phyloP scores from a whole-genome alignment of 2,888 invertebrate species.

The Catocala sponsa region DNA sequence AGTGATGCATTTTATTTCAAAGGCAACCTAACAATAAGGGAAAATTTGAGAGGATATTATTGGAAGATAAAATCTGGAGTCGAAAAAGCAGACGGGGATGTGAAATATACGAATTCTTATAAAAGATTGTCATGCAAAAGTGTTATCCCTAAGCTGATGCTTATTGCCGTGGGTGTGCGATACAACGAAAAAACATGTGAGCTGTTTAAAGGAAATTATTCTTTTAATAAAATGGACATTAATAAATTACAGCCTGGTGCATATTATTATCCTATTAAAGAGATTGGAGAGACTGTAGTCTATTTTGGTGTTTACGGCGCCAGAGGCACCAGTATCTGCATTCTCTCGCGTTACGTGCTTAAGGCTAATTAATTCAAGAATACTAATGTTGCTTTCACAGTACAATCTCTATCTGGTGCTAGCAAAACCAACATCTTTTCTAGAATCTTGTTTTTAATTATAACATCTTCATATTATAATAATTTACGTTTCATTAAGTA shows the following conservation, averaged over 20 bases:
- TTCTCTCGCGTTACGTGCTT: constrained; percentile 29
- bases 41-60: constrained; percentile 47
- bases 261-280: constrained; percentile 52
- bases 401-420: background rate
- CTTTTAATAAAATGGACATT: constrained; percentile 52
- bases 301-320: constrained; percentile 43
- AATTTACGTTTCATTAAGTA: too few relatives aligned
- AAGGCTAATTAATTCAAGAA: constrained; percentile 4
- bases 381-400: background rate
- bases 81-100: constrained; percentile 28
- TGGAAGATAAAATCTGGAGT: constrained; percentile 51
- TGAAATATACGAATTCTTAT: constrained; percentile 42
- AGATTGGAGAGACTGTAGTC: constrained; percentile 50
- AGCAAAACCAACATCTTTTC: too few relatives aligned
- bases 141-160: constrained; percentile 46
- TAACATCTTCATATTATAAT: too few relatives aligned
- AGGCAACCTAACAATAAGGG: constrained; percentile 50
- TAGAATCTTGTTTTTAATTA: too few relatives aligned
- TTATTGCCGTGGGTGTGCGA: constrained; percentile 41
- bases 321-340: constrained; percentile 46
- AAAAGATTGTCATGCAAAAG: constrained; percentile 55
- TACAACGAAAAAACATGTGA: constrained; percentile 53
- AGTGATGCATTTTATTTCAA: constrained; percentile 45
- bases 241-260: constrained; percentile 49
- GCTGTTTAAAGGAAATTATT: constrained; percentile 51